A percentile compares a stretch with the other conserved stretches of the same genome.
Evolutionary conservation across 2,797 vertebrate species (phyloP).

Genomic region (Limnodromus scolopaceus): DNA sequence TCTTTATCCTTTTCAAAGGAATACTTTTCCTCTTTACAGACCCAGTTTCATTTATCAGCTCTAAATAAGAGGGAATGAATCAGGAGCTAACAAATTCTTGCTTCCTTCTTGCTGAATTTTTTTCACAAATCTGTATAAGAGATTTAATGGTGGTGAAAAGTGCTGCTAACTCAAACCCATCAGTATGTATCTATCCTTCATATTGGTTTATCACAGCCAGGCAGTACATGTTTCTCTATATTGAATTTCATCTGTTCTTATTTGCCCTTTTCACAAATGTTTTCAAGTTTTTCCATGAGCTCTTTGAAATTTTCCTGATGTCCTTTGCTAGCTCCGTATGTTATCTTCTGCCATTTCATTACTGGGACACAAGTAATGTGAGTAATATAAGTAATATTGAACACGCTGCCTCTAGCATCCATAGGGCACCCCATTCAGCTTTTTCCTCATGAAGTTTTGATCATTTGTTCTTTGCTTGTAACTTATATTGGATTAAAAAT

Average conservation of each 20-base stretch:
- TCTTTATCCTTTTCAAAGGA: constrained; percentile 25
- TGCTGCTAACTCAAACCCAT: neutral
- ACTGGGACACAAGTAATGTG: neutral
- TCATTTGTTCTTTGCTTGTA: neutral
- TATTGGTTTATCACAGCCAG: neutral
- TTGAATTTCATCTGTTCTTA: neutral
- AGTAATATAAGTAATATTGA: neutral
- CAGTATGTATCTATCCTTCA: neutral
- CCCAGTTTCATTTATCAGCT: constrained; percentile 16
- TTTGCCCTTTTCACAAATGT: neutral
- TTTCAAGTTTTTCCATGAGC: neutral
- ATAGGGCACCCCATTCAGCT: neutral
- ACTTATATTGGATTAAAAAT: neutral
- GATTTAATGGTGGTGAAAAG: neutral
- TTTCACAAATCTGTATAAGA: neutral
- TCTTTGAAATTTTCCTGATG: neutral
- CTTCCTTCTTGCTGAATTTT: neutral
- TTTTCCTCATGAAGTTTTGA: neutral
- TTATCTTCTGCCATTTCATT: neutral
- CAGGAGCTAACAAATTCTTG: neutral
- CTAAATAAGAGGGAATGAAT: neutral
- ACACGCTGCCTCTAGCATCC: neutral
- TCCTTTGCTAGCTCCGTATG: neutral
- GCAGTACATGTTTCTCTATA: neutral
- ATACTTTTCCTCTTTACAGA: constrained; percentile 15